phyloP scores from a whole-genome alignment of 2,113 vertebrate genomes.

The human (Homo sapiens) region GRCh38 chr3:185595001-185595500 shows the following conservation, averaged over 20 bases:
- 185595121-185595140: not conserved
- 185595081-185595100: not conserved
- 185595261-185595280: not conserved
- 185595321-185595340: not conserved
- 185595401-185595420: conserved; percentile 15
- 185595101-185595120: not conserved
- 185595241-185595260: not conserved
- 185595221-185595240: not conserved
- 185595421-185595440: conserved; percentile 25
- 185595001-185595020: no score
- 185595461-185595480: conserved; percentile 35
- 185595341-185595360: not conserved
- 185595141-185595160: not conserved
- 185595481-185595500: not conserved
- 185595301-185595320: not conserved
- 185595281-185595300: not conserved
- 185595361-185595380: not conserved
- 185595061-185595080: not conserved
- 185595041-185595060: not conserved
- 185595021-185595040: not conserved
- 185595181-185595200: not conserved
- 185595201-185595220: not conserved
- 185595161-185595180: conserved; percentile 7
- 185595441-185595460: conserved; percentile 33
- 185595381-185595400: not conserved